Base-by-base conservation (phyloP, 2,797 vertebrate genomes). In the Eulemur rubriventer region DNA sequence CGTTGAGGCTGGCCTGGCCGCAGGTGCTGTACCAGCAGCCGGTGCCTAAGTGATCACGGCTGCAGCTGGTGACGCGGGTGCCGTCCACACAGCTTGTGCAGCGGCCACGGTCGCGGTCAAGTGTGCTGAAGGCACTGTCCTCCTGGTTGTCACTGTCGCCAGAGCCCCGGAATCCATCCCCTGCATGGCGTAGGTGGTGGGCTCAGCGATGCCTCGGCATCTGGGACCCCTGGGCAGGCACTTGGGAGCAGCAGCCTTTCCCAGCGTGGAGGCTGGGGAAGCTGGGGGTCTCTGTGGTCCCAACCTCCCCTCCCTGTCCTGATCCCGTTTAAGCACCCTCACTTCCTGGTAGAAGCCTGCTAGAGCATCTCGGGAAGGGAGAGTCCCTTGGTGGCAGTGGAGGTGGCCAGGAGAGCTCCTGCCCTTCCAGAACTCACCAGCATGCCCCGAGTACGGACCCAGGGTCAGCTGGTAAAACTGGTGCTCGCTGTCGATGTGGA, bases 1-100 rank as follows among this genome's bases (percentile, higher is more conserved):
- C 97, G 0, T 98, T 97, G 48, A 99, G 97, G 84, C 41, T 57
- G 50, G 98, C 98, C 5, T 98, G 98, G 30, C 98, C 98, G 18
- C 98, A 98, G 92, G 93, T 63, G 63, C 63, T 67, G 95, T 97
- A 98, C 98, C 98, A 99, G 98, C 98, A 98, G 17, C 98, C 98
- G 0, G 98, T 94, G 0, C 91, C 78, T 0, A 38, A 87, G 0
- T 70, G 5, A 2, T 35, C 38, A 1, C 0, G 0, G 35, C 92
- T 48, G 28, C 98, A 99, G 0, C 95, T 11, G 0, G 0, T 1
- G 18, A 65, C 92, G 6, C 98, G 97, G 95, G 98, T 98, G 0
- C 97, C 98, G 0, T 98, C 98, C 75, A 98, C 48, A 87, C 98
- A 98, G 0, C 97, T 98, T 0, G 80, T 46, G 96, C 98, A 98